Evolutionary conservation across 2,888 invertebrate genomes (phyloP), one percentile per base, ranked within the genome.

Genomic region (Branchinecta sandiegonensis): DNA sequence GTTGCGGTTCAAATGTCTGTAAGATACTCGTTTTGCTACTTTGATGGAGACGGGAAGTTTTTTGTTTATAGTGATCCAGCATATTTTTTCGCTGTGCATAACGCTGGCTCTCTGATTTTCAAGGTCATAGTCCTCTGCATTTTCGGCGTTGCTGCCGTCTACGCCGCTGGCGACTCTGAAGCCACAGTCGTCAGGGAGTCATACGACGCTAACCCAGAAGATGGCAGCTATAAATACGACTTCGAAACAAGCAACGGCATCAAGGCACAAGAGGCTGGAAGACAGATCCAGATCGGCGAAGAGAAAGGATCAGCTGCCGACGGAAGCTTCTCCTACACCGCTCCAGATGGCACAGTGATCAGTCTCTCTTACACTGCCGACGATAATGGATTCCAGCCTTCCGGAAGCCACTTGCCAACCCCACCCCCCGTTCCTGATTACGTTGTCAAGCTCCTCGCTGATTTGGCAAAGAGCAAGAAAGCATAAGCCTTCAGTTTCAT

Each of bases 381-480:
- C 72, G 82, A 83, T 73, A 82, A 81, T 72, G 83, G 83, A 9
- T 83, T 78, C 79, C 80, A 81, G 71, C 81, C 83, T 2, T 72
- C 73, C 70, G 75, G 75, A 17, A 65, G 68, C 9, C 69, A 69
- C 46, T 65, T 69, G 11, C 69, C 69, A 1, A 68, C 23, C 23
- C 23, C 23, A 23, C 23, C 23, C 23, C 23, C 23, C 23, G 23
- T 23, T 23, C 23, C 23, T 23, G 23, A 23, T 23, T 23, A 23
- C 23, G 23, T 23, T 23, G 23, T 23, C 23, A 23, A 23, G 23
- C 23, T 23, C 23, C 23, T 23, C 23, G 23, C 23, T 23, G 23
- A 23, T 23, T 23, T 23, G 23, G 23, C 23, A 23, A 23, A 23
- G 23, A 23, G 23, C 23, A 23, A 23, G 23, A 23, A 23, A 23